Evolutionary conservation across 2,888 invertebrate genomes (phyloP).

Genomic region (Lathronympha strigana): DNA sequence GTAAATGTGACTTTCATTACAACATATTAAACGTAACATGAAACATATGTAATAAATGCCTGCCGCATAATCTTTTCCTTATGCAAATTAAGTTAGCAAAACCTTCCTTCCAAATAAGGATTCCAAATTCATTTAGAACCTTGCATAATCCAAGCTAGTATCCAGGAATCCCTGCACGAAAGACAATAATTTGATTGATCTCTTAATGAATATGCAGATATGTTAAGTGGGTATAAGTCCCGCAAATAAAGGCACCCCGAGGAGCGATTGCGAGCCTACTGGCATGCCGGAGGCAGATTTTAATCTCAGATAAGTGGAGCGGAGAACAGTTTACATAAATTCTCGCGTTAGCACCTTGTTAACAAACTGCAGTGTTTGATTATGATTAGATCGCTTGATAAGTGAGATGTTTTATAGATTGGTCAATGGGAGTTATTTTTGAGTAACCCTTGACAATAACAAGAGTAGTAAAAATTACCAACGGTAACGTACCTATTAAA

Average conservation of each 20-base stretch:
- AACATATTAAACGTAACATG: slow-evolving; percentile 2
- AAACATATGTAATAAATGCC: slow-evolving; percentile 22
- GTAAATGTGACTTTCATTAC: neutral
- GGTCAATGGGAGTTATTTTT: slow-evolving; percentile 6
- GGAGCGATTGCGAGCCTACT: slow-evolving; percentile 79
- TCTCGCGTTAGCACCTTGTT: slow-evolving; percentile 81
- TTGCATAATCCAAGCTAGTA: slow-evolving; percentile 37
- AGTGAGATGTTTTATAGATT: slow-evolving; percentile 50
- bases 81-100: slow-evolving; percentile 32
- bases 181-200: slow-evolving; percentile 79
- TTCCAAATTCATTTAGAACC: slow-evolving; percentile 26
- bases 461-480: neutral
- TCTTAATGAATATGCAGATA: slow-evolving; percentile 82
- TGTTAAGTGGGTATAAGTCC: slow-evolving; percentile 76
- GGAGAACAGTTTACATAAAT: slow-evolving; percentile 82
- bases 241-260: slow-evolving; percentile 76
- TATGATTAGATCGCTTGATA: slow-evolving; percentile 74
- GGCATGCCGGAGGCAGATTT: slow-evolving; percentile 72
- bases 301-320: slow-evolving; percentile 81
- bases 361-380: slow-evolving; percentile 80
- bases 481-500: too few species aligned
- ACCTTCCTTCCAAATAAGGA: slow-evolving; percentile 27
- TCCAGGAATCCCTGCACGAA: slow-evolving; percentile 41
- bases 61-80: slow-evolving; percentile 15
- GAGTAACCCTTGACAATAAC: neutral